Conservation (phyloP, 2,113 vertebrate genomes). For the Heliornis fulica region DNA sequence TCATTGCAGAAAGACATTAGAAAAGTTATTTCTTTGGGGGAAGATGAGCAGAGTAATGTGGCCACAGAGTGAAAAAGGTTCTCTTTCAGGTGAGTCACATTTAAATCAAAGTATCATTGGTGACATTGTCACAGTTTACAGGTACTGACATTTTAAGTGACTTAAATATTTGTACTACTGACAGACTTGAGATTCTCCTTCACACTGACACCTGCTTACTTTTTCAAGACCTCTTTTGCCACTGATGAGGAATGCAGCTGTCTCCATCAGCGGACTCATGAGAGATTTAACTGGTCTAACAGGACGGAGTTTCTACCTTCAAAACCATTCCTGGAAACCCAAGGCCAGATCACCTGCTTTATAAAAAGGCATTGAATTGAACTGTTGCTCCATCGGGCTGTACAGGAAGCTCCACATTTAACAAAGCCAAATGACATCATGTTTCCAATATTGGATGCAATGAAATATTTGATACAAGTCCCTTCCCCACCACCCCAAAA, state of each 20-base stretch:
- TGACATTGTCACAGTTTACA: slow-evolving; percentile 48
- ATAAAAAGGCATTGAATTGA: slow-evolving; percentile 31
- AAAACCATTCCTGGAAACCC: slow-evolving; percentile 24
- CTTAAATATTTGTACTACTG: slow-evolving; percentile 39
- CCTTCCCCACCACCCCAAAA: not conserved
- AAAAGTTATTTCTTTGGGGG: not conserved
- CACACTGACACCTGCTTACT: slow-evolving; percentile 20
- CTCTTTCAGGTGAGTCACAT: slow-evolving; percentile 8
- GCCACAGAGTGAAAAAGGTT: slow-evolving; percentile 18
- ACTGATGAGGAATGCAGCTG: not conserved
- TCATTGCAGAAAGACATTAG: slow-evolving; percentile 16
- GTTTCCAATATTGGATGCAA: slow-evolving; percentile 44
- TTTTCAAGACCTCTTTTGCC: slow-evolving; percentile 40
- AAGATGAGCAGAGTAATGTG: not conserved
- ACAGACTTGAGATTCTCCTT: slow-evolving; percentile 35
- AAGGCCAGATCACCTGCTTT: not conserved
- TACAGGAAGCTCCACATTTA: slow-evolving; percentile 58
- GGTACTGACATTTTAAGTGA: slow-evolving; percentile 8
- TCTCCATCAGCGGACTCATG: not conserved
- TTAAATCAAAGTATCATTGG: slow-evolving; percentile 37
- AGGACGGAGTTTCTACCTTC: not conserved
- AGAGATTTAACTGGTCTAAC: not conserved
- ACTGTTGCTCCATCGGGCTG: slow-evolving; percentile 48
- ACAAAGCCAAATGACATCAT: slow-evolving; percentile 44
- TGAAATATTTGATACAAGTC: slow-evolving; percentile 39